These are phyloP conservation scores for Penaeus monodon DNA, from an alignment of 2,888 invertebrate species.

Conservation along the genomic window DNA sequence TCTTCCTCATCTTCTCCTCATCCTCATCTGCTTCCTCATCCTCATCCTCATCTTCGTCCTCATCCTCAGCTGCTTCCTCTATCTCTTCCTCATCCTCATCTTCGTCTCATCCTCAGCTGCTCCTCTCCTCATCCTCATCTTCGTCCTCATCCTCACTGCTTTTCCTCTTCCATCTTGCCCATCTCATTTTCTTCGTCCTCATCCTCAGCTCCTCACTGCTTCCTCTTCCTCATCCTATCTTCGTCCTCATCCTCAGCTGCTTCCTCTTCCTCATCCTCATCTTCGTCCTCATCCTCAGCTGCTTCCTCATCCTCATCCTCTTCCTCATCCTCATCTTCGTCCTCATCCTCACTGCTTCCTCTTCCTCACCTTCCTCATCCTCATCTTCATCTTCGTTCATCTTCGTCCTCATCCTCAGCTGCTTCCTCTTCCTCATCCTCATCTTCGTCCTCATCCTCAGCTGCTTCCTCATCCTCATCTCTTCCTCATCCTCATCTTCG, in stretches of 20 bases:
- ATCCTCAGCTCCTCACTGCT: neutral
- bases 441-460: slow-evolving; percentile 1
- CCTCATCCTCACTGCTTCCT: neutral
- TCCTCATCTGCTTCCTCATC: slow-evolving; percentile 10
- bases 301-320: neutral
- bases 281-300: neutral
- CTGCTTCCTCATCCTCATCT: slow-evolving; percentile 20
- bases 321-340: neutral
- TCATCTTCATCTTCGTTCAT: neutral
- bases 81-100: neutral
- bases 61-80: neutral
- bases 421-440: neutral
- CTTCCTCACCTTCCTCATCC: slow-evolving; percentile 3
- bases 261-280: neutral
- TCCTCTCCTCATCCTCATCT: neutral
- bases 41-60: neutral
- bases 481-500: slow-evolving; percentile 22
- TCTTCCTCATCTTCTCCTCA: slow-evolving; percentile 8
- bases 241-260: neutral
- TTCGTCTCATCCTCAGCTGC: neutral
- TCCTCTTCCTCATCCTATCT: neutral
- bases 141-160: neutral
- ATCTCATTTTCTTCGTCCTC: neutral
- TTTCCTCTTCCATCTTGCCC: neutral
- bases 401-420: neutral